Evolutionary conservation across 2,888 invertebrate genomes (phyloP), one percentile per base, ranked within the genome.

Genomic region (Meiosimyza decipiens): DNA sequence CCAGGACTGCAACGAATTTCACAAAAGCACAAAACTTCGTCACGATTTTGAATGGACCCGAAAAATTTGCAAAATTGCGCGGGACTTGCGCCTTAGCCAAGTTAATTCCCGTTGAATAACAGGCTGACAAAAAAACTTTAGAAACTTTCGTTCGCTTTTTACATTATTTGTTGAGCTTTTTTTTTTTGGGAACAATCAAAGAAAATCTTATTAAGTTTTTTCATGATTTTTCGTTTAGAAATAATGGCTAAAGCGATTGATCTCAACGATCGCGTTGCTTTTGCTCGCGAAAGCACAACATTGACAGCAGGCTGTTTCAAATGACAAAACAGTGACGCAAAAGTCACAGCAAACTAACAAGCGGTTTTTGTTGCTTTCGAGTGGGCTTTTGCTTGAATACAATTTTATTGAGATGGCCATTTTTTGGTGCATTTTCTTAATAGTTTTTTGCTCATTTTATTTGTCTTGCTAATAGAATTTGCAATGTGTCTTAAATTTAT

Each of bases 41-140:
- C 75, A 75, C 75, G 75, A 75, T 72, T 73, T 75, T 47, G 66
- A 67, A 71, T 72, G 73, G 73, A 66, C 71, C 65, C 71, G 49
- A 49, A 63, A 55, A 57, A n/a, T 40, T 40, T 67, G 54, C 51
- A 51, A 62, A 40, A 52, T 13, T 51, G 28, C 18, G 51, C 40
- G 40, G 40, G 40, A 40, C 40, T 40, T 40, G 40, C 40, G 40
- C 40, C 2, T 6, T 40, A 40, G 4, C 9, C 40, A 40, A 40
- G 40, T 9, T 9, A 40, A 40, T 1, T 40, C 40, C 9, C 40
- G 40, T 40, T 9, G 9, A 40, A 40, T 40, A 1, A 40, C 6
- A 40, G 40, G 40, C 40, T 40, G 40, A 40, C 6, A 40, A 40
- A 40, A 40, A 9, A 40, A 3, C 40, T 40, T 40, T 40, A 40